Evolutionary conservation across 1,140 invertebrate species (phyloP), one percentile per base, ranked within the genome.

Genomic region (Papilio aristodemus): DNA sequence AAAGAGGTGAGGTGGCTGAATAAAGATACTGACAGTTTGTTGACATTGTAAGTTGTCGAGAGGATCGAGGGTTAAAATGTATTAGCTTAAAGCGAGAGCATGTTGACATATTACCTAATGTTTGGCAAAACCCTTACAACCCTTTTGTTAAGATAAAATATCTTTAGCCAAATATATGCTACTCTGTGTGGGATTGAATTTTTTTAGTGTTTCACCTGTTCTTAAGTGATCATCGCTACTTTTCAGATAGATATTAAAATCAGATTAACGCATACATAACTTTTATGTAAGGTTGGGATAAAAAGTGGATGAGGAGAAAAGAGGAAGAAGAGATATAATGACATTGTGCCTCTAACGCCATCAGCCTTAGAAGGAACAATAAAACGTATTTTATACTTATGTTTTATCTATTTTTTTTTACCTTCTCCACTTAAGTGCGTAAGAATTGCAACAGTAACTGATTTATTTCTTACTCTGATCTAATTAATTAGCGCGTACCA

Each of bases 91-190:
- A 39, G 38, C 13, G 38, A 13, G 0, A n/a, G 38, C 10, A 39
- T 39, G 10, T 54, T 25, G 19, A 54, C 9, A 54, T 25, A 43
- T 43, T 22, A 25, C 46, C 19, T 54, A 13, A 54, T 13, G 46
- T 54, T 54, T 22, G 19, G 13, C 46, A 54, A 54, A 54, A 54
- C 46, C 46, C 46, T 54, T 54, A 19, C 19, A n/a, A 22, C 46
- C 46, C 19, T 54, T 22, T 54, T 54, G 46, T 25, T 54, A 10
- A 22, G 19, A 22, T 54, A 25, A 54, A 39, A 13, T 39, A 13
- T 39, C 8, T 39, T 39, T 39, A 39, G 0, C 13, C 13, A 39
- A 13, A 39, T 13, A 54, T 54, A 54, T 25, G 10, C 10, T 22
- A 13, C 22, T 9, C 19, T 54, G 11, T 14, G 9, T 50, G 27